Evolutionary conservation across 2,797 vertebrate genomes (phyloP).

Genomic region (Malurus splendens): DNA sequence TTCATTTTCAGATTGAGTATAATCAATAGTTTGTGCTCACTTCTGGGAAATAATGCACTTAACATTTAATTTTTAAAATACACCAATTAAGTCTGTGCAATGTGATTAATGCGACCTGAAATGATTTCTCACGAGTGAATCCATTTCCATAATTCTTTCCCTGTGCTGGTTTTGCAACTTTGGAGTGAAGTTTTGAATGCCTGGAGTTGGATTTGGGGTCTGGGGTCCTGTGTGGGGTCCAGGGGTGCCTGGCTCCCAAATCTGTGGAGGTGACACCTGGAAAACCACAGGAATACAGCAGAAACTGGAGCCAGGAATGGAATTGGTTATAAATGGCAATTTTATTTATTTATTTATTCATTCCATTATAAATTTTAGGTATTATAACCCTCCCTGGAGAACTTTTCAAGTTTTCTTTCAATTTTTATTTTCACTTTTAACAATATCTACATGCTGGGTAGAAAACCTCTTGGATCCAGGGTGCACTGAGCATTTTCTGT

Average conservation of each 20-base stretch:
- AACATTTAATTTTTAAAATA: not conserved
- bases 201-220: fast-evolving
- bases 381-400: fast-evolving
- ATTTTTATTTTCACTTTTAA: not conserved
- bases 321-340: too few relatives aligned
- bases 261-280: fast-evolving
- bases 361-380: too few relatives aligned
- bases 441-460: not conserved
- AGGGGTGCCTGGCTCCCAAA: too few relatives aligned
- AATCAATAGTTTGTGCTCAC: not conserved
- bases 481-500: not conserved
- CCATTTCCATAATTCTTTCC: not conserved
- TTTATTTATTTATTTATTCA: too few relatives aligned
- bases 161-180: not conserved
- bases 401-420: not conserved
- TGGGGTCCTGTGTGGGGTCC: not conserved
- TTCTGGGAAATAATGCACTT: not conserved
- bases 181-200: not conserved
- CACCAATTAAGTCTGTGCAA: not conserved
- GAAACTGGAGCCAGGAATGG: not conserved
- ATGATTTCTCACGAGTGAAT: not conserved
- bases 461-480: not conserved
- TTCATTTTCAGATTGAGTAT: not conserved
- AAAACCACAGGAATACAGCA: not conserved
- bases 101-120: not conserved